phyloP scores from a whole-genome alignment of 2,888 invertebrate genomes.

The Pyrrhosoma nymphula region DNA sequence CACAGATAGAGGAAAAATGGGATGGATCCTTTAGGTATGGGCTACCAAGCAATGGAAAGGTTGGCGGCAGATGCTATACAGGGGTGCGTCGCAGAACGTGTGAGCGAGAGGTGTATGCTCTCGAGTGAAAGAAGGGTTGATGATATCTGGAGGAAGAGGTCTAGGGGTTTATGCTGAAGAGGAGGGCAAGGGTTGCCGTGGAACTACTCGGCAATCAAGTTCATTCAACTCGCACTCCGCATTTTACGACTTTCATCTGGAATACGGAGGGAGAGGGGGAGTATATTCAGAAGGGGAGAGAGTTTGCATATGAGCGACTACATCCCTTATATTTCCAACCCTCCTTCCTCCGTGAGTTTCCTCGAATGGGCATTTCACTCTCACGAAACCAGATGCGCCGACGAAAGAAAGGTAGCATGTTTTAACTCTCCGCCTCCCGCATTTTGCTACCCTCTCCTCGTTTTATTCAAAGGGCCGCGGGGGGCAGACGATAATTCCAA shows the following conservation, averaged over 20 bases:
- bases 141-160: background rate
- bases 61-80: too few species aligned
- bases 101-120: background rate
- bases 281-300: background rate
- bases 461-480: background rate
- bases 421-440: background rate
- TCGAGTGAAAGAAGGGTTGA: background rate
- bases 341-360: background rate
- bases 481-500: background rate
- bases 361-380: slow-evolving; percentile 44
- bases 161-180: background rate
- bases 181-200: background rate
- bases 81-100: background rate
- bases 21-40: too few species aligned
- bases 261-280: background rate
- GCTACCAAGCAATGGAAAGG: background rate
- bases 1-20: background rate
- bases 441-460: background rate
- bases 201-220: slow-evolving; percentile 45
- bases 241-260: slow-evolving; percentile 56
- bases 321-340: background rate
- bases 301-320: background rate
- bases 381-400: slow-evolving; percentile 52
- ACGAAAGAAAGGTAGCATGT: background rate
- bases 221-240: slow-evolving; percentile 46